Percentiles rank a stretch among this genome's conserved stretches.
These are phyloP conservation scores for Lates japonicus DNA, from an alignment of 2,797 vertebrate genomes.

Conservation along the genomic window DNA sequence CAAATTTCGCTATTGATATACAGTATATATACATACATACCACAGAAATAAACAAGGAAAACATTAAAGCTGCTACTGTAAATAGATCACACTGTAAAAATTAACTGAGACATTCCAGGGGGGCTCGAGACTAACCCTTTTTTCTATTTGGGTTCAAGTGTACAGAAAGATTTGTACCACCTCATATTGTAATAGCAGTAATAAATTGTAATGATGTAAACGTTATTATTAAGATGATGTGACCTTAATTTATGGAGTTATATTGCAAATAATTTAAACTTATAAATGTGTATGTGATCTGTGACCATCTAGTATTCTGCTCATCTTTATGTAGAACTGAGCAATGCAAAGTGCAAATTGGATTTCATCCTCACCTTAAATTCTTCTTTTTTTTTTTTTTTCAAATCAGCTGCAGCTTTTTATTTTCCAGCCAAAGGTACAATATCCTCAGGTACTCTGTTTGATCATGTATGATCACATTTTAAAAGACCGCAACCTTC, in stretches of 20 bases:
- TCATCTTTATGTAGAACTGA: slow-evolving; percentile 4
- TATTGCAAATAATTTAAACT: slow-evolving; percentile 21
- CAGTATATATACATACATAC: neutral
- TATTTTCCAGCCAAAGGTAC: slow-evolving; percentile 22
- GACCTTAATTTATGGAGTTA: slow-evolving; percentile 23
- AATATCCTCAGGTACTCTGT: slow-evolving; percentile 30
- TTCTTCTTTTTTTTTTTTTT: neutral
- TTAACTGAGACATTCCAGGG: slow-evolving; percentile 25
- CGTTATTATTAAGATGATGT: neutral
- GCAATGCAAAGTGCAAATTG: slow-evolving; percentile 11
- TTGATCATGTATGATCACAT: slow-evolving; percentile 41
- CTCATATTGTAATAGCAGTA: slow-evolving; percentile 7
- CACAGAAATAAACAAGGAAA: slow-evolving; percentile 13
- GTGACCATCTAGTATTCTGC: neutral
- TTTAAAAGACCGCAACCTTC: slow-evolving; percentile 35
- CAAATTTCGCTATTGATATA: slow-evolving; percentile 23
- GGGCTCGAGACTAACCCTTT: neutral
- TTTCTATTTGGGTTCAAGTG: neutral
- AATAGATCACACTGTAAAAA: slow-evolving; percentile 36
- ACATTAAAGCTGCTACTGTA: slow-evolving; percentile 35
- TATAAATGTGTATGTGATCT: neutral
- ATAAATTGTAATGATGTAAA: slow-evolving; percentile 10
- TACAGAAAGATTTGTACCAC: slow-evolving; percentile 24
- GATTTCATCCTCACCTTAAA: slow-evolving; percentile 18
- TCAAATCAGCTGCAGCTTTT: neutral